Percentiles rank a stretch among this genome's conserved stretches.
Evolutionary conservation across 2,888 invertebrate genomes (phyloP).

Genomic region (Cataglyphis altisquamis): DNA sequence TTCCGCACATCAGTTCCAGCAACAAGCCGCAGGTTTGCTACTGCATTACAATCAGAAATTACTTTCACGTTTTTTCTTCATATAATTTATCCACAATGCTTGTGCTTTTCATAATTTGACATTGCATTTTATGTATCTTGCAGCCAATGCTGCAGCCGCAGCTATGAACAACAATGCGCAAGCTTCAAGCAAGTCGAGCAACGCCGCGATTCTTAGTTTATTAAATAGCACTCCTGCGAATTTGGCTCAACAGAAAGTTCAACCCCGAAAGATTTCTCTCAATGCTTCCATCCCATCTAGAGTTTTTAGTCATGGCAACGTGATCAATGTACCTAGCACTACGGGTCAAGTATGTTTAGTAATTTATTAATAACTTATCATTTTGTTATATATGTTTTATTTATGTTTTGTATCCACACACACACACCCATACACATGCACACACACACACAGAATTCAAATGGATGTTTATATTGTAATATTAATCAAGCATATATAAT

Average conservation of each 20-base stretch:
- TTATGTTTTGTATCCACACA: not conserved
- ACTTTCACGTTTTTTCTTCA: not conserved
- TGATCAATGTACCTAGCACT: constrained; percentile 84
- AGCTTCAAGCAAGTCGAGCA: constrained; percentile 87
- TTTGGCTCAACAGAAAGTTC: constrained; percentile 83
- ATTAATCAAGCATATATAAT: not conserved
- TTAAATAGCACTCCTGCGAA: constrained; percentile 93
- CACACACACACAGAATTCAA: not conserved
- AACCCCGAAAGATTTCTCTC: constrained; percentile 83
- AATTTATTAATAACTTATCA: constrained; percentile 16
- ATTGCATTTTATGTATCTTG: constrained; percentile 50
- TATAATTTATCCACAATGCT: constrained; percentile 13
- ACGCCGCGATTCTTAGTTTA: constrained; percentile 92
- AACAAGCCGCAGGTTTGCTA: constrained; percentile 87
- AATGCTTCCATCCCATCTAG: constrained; percentile 83
- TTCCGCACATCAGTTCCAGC: constrained; percentile 93
- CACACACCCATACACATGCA: not conserved
- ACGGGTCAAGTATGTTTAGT: constrained; percentile 81
- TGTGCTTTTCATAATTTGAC: constrained; percentile 5
- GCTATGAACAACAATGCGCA: constrained; percentile 84
- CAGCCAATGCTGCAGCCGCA: constrained; percentile 81
- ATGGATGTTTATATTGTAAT: not conserved
- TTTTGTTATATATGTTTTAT: not conserved
- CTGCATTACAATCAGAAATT: not conserved
- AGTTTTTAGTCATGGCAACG: constrained; percentile 84